Evolutionary conservation across 2,888 invertebrate genomes (phyloP), one percentile per base, ranked within the genome.

Genomic region (Drosophila borealis): DNA sequence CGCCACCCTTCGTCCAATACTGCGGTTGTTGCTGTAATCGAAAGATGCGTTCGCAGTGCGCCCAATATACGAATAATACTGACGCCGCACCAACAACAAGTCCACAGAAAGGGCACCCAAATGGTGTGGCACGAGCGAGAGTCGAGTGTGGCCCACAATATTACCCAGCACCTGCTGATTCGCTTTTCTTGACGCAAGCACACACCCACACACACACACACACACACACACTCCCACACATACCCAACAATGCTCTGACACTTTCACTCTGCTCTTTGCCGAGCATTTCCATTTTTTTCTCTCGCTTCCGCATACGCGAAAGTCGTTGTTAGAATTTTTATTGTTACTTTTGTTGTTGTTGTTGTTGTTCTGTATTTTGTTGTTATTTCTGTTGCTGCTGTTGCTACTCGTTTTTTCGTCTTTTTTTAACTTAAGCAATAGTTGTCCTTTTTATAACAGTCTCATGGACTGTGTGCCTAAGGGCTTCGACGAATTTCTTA

Each of bases 161-260:
- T 77, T 63, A 51, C 82, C 87, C 87, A 76, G 79, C 87, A 84
- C 89, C 89, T 89, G 89, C 89, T 79, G 89, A 89, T 81, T 80
- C 70, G 59, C 53, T 63, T 70, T 74, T 70, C 73, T 70, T 78
- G 42, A 53, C 54, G 64, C 65, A 59, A 60, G 50, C 64, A 66
- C 65, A 51, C 62, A 64, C 48, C 54, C 56, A 70, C 68, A 61
- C 54, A 51, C 56, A 51, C 48, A 42, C 48, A 55, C 46, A 36
- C 19, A 14, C 56, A 21, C 17, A 25, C 41, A 14, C 8, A 37
- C 29, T 2, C 17, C 17, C 17, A 39, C 48, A 21, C 37, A 45
- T 3, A 42, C 14, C 55, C 42, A 39, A 51, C 45, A 48, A 57
- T 70, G 55, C 67, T 50, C 76, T 36, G 64, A 63, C 72, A 71